Evolutionary conservation across 2,888 invertebrate species (phyloP).

Genomic region (Eupsilia transversa): DNA sequence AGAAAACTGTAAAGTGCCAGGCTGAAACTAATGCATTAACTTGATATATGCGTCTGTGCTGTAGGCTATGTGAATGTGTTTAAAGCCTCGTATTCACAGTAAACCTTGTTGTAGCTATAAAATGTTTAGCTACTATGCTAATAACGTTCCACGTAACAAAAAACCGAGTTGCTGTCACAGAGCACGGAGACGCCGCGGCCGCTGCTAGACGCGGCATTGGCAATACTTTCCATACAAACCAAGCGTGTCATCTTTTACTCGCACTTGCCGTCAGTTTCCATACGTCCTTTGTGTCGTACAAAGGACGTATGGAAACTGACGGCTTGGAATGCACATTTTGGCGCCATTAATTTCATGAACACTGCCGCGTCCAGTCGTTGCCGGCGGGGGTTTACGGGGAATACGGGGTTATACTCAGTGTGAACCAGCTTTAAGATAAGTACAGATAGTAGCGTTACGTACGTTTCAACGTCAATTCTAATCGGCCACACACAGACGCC

Average conservation of each 20-base stretch:
- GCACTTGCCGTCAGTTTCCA: too few species aligned
- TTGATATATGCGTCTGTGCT: not conserved
- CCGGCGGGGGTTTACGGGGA: too few species aligned
- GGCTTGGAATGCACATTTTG: not conserved
- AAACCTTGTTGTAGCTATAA: not conserved
- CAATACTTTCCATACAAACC: not conserved
- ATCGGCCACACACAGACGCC: not conserved
- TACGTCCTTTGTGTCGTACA: too few species aligned
- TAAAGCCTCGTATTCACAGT: not conserved
- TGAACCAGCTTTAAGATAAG: constrained; percentile 14
- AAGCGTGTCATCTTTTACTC: not conserved
- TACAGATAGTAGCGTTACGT: constrained; percentile 2
- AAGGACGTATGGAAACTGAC: not conserved
- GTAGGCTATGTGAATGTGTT: not conserved
- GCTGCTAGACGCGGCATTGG: not conserved
- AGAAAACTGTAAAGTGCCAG: not conserved
- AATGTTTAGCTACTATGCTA: not conserved
- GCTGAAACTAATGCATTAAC: not conserved
- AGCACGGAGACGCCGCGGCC: not conserved
- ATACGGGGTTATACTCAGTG: not conserved
- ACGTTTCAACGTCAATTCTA: not conserved
- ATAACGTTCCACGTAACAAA: not conserved
- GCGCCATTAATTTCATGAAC: not conserved
- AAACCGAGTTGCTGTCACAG: not conserved
- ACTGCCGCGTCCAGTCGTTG: not conserved